phyloP scores from a whole-genome alignment of 2,888 invertebrate genomes.

The Seira musarum region DNA sequence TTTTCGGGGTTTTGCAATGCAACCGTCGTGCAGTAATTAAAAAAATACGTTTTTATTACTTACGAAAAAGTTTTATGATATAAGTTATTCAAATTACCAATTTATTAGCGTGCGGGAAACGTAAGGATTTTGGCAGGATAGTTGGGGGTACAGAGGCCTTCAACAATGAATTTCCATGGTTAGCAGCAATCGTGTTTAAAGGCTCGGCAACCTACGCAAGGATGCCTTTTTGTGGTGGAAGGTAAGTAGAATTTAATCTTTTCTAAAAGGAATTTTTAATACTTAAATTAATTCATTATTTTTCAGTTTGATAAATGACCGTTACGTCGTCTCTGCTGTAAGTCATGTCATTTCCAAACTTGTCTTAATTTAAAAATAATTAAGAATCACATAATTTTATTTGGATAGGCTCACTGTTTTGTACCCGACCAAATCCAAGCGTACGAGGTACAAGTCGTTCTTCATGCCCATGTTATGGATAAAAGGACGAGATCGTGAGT shows the following conservation, averaged over 20 bases:
- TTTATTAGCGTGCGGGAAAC: conserved; percentile 24
- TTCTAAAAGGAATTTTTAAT: not conserved
- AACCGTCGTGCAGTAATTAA: conserved; percentile 20
- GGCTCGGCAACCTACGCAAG: not conserved
- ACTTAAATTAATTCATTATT: not conserved
- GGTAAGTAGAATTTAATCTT: not conserved
- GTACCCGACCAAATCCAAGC: not conserved
- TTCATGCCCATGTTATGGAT: conserved; percentile 27
- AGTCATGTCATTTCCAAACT: too few species aligned
- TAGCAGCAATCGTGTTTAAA: conserved; percentile 23
- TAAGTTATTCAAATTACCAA: too few species aligned
- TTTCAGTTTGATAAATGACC: conserved; percentile 11
- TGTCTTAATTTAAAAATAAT: too few species aligned
- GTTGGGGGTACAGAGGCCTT: conserved; percentile 21
- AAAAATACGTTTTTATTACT: too few species aligned
- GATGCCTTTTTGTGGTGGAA: conserved; percentile 24
- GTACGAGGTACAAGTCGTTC: conserved; percentile 22
- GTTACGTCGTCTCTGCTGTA: conserved; percentile 32
- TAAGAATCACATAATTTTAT: too few species aligned
- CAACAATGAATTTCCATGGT: conserved; percentile 35
- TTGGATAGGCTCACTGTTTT: conserved; percentile 34
- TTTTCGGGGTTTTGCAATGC: conserved; percentile 15
- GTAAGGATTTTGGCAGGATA: conserved; percentile 18
- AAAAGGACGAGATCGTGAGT: not conserved
- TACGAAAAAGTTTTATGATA: too few species aligned